These are phyloP conservation scores for Solen grandis DNA, from an alignment of 1,140 invertebrate species.

Conservation along the genomic window DNA sequence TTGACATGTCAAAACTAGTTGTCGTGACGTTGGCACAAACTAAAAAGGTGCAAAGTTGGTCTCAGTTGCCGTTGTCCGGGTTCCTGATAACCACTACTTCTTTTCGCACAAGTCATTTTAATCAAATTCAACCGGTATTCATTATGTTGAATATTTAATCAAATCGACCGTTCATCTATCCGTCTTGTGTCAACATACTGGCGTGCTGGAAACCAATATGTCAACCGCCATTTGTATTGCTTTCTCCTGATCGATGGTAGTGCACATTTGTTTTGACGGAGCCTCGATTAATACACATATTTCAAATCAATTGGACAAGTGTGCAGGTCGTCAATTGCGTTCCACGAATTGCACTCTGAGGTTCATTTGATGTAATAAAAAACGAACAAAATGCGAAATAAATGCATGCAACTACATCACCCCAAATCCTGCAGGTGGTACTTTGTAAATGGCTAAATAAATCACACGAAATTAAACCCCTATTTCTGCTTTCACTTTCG, in stretches of 20 bases:
- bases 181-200: neutral
- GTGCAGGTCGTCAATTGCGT: constrained; percentile 12
- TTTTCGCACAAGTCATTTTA: no score
- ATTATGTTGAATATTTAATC: neutral
- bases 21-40: no score
- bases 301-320: constrained; percentile 24
- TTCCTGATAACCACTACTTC: no score
- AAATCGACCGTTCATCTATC: neutral
- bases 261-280: constrained; percentile 15
- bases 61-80: no score
- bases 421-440: constrained; percentile 28
- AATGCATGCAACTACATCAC: constrained; percentile 38
- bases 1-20: no score
- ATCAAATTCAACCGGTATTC: no score
- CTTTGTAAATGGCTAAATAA: neutral
- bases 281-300: constrained; percentile 13
- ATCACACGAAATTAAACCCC: neutral
- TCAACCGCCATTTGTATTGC: neutral
- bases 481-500: neutral
- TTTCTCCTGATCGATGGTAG: neutral
- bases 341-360: constrained; percentile 3
- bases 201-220: neutral
- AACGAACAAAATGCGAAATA: constrained; percentile 6
- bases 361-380: constrained; percentile 14
- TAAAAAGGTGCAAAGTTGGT: no score